A percentile compares a stretch with the other conserved stretches of the same genome.
Conservation (phyloP, 64 coral and sea anemone genomes). For the Stichodactyla helianthus region DNA sequence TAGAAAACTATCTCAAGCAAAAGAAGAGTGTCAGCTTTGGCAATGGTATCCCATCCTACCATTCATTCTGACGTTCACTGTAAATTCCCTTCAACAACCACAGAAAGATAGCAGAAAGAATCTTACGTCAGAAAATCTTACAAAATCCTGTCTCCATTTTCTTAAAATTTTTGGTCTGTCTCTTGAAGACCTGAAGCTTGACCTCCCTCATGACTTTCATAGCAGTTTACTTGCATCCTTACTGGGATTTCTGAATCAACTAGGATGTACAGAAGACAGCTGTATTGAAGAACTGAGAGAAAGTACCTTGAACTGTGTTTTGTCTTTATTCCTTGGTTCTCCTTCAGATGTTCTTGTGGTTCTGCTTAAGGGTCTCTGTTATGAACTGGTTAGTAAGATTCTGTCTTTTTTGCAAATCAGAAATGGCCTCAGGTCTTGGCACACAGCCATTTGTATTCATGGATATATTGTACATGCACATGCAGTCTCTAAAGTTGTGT, state of each 20-base stretch:
- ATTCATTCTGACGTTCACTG: not conserved
- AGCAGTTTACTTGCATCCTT: conserved; percentile 7
- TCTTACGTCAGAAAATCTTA: not conserved
- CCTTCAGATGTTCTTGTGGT: conserved; percentile 1
- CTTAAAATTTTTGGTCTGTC: conserved; percentile 25
- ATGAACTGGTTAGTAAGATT: conserved; percentile 38
- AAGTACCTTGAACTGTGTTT: not conserved
- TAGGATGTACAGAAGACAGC: not conserved
- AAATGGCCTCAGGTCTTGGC: too few species aligned
- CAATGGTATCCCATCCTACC: not conserved
- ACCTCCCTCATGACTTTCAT: conserved; percentile 35
- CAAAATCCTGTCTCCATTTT: conserved; percentile 37
- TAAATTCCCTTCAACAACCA: not conserved
- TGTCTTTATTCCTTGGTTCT: conserved; percentile 35
- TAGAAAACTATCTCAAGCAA: conserved; percentile 10
- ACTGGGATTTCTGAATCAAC: conserved; percentile 21
- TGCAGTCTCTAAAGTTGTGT: too few species aligned
- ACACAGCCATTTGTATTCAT: too few species aligned
- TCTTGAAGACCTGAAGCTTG: not conserved
- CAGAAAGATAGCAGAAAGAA: not conserved
- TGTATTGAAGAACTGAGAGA: not conserved
- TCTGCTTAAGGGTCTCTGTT: conserved; percentile 25
- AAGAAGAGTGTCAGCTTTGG: conserved; percentile 6
- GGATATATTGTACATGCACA: too few species aligned
- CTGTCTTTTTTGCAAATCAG: not conserved